Conservation (phyloP, 2,888 invertebrate species). For the Heliconius cydno region DNA sequence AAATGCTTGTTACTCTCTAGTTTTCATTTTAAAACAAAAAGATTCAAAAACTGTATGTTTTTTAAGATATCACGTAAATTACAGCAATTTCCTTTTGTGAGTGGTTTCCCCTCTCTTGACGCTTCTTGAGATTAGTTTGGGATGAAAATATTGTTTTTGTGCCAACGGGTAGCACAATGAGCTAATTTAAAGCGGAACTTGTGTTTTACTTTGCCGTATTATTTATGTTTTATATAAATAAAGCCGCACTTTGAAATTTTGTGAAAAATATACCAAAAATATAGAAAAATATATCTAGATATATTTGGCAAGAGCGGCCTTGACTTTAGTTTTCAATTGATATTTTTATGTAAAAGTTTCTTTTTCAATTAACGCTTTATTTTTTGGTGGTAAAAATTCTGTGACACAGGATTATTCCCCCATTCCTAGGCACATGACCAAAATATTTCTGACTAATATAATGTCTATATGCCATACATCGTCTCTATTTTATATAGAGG, state of each 20-base stretch:
- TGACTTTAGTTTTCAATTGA: too few species aligned
- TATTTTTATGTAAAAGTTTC: too few species aligned
- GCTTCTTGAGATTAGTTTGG: conserved; percentile 27
- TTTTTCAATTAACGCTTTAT: too few species aligned
- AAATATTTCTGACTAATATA: neutral
- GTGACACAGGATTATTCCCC: too few species aligned
- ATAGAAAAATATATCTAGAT: too few species aligned
- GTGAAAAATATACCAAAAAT: neutral
- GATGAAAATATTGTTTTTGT: conserved; percentile 18
- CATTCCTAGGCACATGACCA: too few species aligned
- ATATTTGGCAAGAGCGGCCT: too few species aligned
- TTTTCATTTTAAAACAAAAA: conserved; percentile 51
- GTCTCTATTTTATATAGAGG: too few species aligned
- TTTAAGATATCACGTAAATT: conserved; percentile 54
- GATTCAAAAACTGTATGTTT: conserved; percentile 50
- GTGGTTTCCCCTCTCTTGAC: conserved; percentile 28
- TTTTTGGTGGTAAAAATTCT: too few species aligned
- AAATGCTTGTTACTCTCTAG: conserved; percentile 3
- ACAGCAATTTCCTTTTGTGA: conserved; percentile 51
- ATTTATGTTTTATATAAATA: neutral
- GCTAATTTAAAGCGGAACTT: neutral
- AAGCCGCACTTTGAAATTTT: neutral
- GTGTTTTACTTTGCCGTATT: neutral
- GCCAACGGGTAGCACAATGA: neutral
- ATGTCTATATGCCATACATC: neutral